Evolutionary conservation across 2,797 vertebrate species (phyloP).

Genomic region (Sandelia bainsii): DNA sequence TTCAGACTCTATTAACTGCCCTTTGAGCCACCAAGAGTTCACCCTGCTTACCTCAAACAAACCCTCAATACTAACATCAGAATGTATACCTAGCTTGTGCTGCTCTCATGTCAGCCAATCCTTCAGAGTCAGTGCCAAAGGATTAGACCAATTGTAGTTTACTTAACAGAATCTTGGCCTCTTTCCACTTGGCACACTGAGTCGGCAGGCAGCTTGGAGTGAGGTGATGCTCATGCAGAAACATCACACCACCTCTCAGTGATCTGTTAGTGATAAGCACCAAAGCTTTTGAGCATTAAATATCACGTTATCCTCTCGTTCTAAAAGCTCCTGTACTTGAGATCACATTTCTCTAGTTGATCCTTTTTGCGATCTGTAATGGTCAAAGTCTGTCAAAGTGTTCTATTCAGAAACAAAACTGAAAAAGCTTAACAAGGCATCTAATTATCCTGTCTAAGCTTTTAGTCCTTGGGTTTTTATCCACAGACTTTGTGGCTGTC

Average conservation of each 20-base stretch:
- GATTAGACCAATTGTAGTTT: constrained; percentile 71
- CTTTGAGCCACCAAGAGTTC: constrained; percentile 20
- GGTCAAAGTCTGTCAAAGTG: constrained; percentile 5
- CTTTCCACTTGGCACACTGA: constrained; percentile 52
- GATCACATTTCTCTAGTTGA: constrained; percentile 28
- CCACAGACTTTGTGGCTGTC: constrained; percentile 50
- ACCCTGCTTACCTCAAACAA: constrained; percentile 36
- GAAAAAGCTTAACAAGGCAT: constrained; percentile 42
- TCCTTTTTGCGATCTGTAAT: constrained; percentile 24
- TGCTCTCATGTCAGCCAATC: constrained; percentile 61
- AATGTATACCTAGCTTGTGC: constrained; percentile 31
- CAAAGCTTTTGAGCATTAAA: constrained; percentile 23
- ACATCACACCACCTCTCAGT: constrained; percentile 37
- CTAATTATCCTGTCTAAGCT: constrained; percentile 60
- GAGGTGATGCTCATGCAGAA: constrained; percentile 52
- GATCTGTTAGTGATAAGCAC: constrained; percentile 31
- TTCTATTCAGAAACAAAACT: constrained; percentile 25
- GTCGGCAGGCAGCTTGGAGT: constrained; percentile 53
- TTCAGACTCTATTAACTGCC: constrained; percentile 7
- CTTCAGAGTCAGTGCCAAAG: constrained; percentile 44
- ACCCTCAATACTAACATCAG: constrained; percentile 33
- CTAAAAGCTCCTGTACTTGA: constrained; percentile 11
- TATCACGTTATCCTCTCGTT: not conserved
- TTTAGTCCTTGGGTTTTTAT: constrained; percentile 49
- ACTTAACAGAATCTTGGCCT: constrained; percentile 61